Percentiles rank a stretch among this genome's conserved stretches.
phyloP scores from a whole-genome alignment of 2,113 vertebrate genomes.

The Pluvianellus socialis region DNA sequence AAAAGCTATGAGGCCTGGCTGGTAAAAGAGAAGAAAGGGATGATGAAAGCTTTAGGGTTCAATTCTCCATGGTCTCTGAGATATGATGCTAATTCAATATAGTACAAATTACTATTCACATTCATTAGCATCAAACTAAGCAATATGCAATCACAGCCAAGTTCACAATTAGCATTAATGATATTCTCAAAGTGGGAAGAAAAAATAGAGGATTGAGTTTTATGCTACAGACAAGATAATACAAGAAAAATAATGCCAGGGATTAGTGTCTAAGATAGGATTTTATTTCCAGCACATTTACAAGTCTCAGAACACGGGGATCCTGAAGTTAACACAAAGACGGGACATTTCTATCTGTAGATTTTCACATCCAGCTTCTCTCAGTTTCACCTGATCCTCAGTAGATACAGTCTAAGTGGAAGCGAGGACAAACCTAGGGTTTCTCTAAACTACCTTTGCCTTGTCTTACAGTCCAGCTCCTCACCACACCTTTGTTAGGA shows the following conservation, averaged over 20 bases:
- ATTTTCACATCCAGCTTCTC: neutral
- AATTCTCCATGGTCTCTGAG: constrained; percentile 48
- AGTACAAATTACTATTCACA: constrained; percentile 56
- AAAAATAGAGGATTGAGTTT: neutral
- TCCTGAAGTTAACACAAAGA: neutral
- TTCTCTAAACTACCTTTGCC: neutral
- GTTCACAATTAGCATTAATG: constrained; percentile 63
- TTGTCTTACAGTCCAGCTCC: neutral
- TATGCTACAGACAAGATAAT: constrained; percentile 3
- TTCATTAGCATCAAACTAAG: constrained; percentile 58
- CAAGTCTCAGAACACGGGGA: neutral
- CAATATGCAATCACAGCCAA: constrained; percentile 50
- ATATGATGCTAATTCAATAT: constrained; percentile 56
- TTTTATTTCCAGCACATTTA: neutral
- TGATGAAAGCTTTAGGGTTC: constrained; percentile 29
- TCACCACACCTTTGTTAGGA: neutral
- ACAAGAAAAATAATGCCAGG: constrained; percentile 15
- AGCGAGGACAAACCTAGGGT: neutral
- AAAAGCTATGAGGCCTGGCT: neutral
- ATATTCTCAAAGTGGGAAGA: constrained; percentile 28
- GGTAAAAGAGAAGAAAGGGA: neutral
- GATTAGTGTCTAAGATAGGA: neutral
- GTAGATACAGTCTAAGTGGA: neutral
- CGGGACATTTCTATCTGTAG: neutral
- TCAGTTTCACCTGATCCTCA: neutral